phyloP scores from a whole-genome alignment of 2,113 vertebrate genomes.

The Triplophysa rosa region DNA sequence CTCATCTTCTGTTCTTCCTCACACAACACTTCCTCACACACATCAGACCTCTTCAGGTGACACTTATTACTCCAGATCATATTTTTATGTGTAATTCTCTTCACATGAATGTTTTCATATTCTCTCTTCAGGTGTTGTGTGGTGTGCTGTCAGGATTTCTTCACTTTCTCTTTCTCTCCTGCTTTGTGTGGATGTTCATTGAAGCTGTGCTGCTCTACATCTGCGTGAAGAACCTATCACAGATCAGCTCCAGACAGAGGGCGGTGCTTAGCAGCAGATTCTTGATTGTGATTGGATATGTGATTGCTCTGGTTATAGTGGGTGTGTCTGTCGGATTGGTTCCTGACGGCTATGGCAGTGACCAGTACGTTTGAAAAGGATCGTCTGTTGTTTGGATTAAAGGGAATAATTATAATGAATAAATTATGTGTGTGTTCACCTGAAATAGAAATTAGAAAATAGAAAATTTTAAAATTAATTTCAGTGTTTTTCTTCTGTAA shows the following conservation, averaged over 20 bases:
- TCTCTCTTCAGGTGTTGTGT: conserved; percentile 62
- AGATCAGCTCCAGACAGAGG: conserved; percentile 14
- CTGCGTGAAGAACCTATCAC: conserved; percentile 58
- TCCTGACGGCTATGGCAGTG: background rate
- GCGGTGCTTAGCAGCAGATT: conserved; percentile 3
- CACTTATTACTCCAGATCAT: too few relatives aligned
- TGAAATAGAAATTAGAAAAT: too few relatives aligned
- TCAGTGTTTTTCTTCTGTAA: background rate
- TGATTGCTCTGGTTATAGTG: conserved; percentile 1
- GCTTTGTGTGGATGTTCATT: conserved; percentile 78
- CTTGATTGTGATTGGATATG: conserved; percentile 42
- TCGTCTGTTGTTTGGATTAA: background rate
- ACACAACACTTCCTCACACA: conserved; percentile 38
- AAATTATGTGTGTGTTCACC: background rate
- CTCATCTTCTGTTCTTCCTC: conserved; percentile 61
- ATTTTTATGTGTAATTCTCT: too few relatives aligned
- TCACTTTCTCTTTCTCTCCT: conserved; percentile 72
- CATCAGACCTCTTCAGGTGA: too few relatives aligned
- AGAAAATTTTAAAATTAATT: too few relatives aligned
- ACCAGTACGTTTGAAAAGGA: background rate
- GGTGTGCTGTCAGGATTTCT: conserved; percentile 67
- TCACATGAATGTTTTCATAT: too few relatives aligned
- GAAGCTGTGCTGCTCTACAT: conserved; percentile 75
- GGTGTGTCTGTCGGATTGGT: background rate
- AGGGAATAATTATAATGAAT: background rate